Conservation (phyloP, 2,113 vertebrate species). For the Chascanopsetta lugubris region DNA sequence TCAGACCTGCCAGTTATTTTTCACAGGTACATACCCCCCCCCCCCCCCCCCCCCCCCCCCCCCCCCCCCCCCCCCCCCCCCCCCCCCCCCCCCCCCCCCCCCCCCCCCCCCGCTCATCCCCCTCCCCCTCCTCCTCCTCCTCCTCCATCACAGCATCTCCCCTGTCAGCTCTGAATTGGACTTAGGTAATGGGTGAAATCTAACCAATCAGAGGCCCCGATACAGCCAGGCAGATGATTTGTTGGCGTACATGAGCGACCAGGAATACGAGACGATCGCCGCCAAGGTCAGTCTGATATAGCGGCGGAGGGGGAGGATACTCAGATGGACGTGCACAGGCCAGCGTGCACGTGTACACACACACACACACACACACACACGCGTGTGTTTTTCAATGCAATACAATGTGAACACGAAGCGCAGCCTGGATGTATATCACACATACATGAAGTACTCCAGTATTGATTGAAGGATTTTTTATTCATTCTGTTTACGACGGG, state of each 20-base stretch:
- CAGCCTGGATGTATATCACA: conserved; percentile 9
- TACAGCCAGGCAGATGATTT: conserved; percentile 41
- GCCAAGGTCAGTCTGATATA: conserved; percentile 53
- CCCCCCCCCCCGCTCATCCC: conserved; percentile 8
- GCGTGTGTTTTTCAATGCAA: too few species aligned
- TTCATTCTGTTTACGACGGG: conserved; percentile 24
- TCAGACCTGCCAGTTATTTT: conserved; percentile 21
- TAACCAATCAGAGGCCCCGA: conserved; percentile 55
- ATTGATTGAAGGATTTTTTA: conserved; percentile 59
- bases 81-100: conserved; percentile 5
- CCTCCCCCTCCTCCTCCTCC: conserved; percentile 4
- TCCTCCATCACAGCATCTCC: background rate
- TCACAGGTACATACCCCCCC: conserved; percentile 15
- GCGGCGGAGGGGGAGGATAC: conserved; percentile 11
- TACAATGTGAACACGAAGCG: conserved; percentile 12
- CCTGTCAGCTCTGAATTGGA: conserved; percentile 27
- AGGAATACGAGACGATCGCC: conserved; percentile 46
- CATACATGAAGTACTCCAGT: conserved; percentile 5
- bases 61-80: conserved; percentile 5
- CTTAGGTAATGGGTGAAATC: conserved; percentile 65
- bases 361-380: conserved; percentile 1
- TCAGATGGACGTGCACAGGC: conserved; percentile 1
- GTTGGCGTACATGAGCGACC: conserved; percentile 19
- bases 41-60: background rate
- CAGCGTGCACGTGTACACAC: background rate